Evolutionary conservation across 1,140 invertebrate species (phyloP).

Genomic region (Nasonia giraulti): DNA sequence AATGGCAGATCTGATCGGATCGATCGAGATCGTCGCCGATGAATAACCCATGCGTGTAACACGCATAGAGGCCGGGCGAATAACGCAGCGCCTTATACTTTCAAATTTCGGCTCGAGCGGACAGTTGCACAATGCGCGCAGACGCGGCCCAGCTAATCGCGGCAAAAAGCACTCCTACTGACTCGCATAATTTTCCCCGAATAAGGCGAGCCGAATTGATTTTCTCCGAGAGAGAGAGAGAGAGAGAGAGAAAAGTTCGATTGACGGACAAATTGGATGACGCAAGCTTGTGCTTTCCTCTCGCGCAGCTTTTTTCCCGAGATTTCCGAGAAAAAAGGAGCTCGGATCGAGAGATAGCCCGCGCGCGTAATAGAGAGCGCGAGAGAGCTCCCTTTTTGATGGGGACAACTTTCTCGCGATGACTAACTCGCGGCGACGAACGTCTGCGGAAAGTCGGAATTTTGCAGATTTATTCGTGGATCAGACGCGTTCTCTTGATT

Average conservation of each 20-base stretch:
- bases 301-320: too few species aligned
- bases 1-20: not conserved
- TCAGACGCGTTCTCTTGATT: too few species aligned
- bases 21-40: not conserved
- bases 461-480: too few species aligned
- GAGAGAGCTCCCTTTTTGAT: not conserved
- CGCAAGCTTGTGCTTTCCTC: not conserved
- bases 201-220: not conserved
- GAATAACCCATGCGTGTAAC: too few species aligned
- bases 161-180: too few species aligned
- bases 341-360: not conserved
- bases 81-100: not conserved
- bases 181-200: slow-evolving; percentile 2
- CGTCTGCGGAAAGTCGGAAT: not conserved
- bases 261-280: slow-evolving; percentile 35
- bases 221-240: too few species aligned
- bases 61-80: not conserved
- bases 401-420: too few species aligned
- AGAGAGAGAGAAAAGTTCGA: not conserved
- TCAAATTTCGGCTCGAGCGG: not conserved
- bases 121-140: not conserved
- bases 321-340: not conserved
- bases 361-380: not conserved
- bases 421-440: too few species aligned
- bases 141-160: too few species aligned